Evolutionary conservation across 2,888 invertebrate genomes (phyloP), one percentile per base, ranked within the genome.

Genomic region (Eupithecia pulchellata): DNA sequence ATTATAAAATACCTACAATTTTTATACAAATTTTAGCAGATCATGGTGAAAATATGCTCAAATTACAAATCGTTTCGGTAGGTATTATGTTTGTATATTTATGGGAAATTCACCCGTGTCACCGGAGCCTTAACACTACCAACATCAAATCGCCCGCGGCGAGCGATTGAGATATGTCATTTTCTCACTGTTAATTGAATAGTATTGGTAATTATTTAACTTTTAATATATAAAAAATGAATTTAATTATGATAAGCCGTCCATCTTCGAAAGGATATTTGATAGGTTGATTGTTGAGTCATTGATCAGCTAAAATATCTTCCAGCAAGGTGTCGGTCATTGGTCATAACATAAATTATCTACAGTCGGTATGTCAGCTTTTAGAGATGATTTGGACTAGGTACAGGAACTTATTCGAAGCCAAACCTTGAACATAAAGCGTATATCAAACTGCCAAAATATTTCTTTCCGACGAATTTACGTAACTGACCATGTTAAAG

Each of bases 111-210:
- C n/a, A n/a, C n/a, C n/a, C 42, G 52, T 2, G 27, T 57, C 5
- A 14, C 29, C 14, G 29, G 1, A 11, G 13, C 57, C 57, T 8
- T 17, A 57, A 29, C 13, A 25, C 25, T 17, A 60, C 30, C 4
- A 60, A 30, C 17, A 60, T 6, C 29, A 30, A 32, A 80, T 74
- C 77, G 86, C 86, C 84, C 79, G 79, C 83, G 84, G 86, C 84
- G 79, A 77, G 55, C 77, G 81, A 81, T 57, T 89, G 88, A 88
- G 87, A 87, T 89, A 87, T 91, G 91, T 91, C 92, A 89, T 91
- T 90, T 91, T 91, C 91, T 89, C 90, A 85, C 81, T 81, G 81
- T 85, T 91, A 91, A 92, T 91, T 91, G 91, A 91, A 92, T 89
- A 87, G 84, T 81, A 77, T 79, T 77, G 84, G 82, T 89, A 87